phyloP scores from a whole-genome alignment of 2,888 invertebrate species.

The Megamerina dolium region DNA sequence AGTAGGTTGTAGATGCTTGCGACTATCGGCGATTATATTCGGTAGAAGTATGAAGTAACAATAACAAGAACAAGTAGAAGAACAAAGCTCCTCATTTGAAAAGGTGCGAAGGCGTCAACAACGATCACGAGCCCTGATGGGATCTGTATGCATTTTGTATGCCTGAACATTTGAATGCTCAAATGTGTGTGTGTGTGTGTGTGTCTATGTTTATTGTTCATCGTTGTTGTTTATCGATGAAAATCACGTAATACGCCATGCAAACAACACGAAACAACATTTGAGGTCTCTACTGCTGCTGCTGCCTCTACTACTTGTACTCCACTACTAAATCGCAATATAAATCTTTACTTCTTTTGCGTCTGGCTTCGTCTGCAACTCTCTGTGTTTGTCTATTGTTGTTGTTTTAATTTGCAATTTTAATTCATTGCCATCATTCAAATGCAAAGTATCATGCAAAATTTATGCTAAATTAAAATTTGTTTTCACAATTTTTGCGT shows the following conservation, averaged over 20 bases:
- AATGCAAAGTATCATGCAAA: too few relatives aligned
- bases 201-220: neutral
- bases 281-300: too few relatives aligned
- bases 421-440: too few relatives aligned
- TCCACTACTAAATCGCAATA: neutral
- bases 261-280: conserved; percentile 8
- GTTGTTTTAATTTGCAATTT: conserved; percentile 12
- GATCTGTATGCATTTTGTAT: too few relatives aligned
- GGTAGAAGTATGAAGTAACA: too few relatives aligned
- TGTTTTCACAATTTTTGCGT: too few relatives aligned
- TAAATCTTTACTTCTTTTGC: neutral
- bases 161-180: neutral
- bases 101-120: conserved; percentile 19
- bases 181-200: neutral
- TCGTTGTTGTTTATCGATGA: conserved; percentile 14
- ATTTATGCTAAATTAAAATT: too few relatives aligned
- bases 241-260: conserved; percentile 17
- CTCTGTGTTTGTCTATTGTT: neutral
- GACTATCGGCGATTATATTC: too few relatives aligned
- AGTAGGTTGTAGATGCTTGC: too few relatives aligned
- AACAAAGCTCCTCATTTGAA: too few relatives aligned
- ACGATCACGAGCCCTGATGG: conserved; percentile 5
- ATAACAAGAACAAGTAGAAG: too few relatives aligned
- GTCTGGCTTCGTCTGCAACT: too few relatives aligned
- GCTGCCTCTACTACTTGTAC: conserved; percentile 5